Evolutionary conservation across 2,888 invertebrate species (phyloP).

Genomic region (Agonopterix alstromeriana): DNA sequence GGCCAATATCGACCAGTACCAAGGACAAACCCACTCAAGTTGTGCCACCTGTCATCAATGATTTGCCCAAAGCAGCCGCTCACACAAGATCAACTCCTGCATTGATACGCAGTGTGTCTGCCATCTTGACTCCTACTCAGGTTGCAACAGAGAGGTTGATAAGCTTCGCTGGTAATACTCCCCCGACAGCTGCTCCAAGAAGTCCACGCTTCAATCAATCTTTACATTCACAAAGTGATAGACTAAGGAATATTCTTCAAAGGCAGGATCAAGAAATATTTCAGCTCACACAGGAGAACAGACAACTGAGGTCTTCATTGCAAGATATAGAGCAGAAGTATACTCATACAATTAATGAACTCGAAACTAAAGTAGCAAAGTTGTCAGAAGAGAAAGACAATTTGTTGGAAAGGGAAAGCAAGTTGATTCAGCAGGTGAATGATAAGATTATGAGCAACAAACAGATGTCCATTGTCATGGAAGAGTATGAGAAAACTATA

Average conservation of each 20-base stretch:
- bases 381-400: constrained; percentile 47
- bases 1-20: constrained; percentile 26
- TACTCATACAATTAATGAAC: constrained; percentile 40
- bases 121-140: constrained; percentile 55
- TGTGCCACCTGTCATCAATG: constrained; percentile 59
- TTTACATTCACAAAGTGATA: constrained; percentile 30
- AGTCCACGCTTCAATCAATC: constrained; percentile 42
- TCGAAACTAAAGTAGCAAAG: constrained; percentile 49
- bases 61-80: constrained; percentile 25
- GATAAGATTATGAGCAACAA: constrained; percentile 56
- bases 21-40: constrained; percentile 64
- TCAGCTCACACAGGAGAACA: constrained; percentile 53
- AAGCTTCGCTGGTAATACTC: constrained; percentile 54
- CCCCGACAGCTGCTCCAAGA: constrained; percentile 53
- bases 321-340: constrained; percentile 49
- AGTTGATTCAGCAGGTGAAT: constrained; percentile 48
- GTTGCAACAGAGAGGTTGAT: constrained; percentile 61
- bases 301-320: constrained; percentile 48
- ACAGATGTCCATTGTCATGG: constrained; percentile 82
- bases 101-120: constrained; percentile 61
- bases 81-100: constrained; percentile 39
- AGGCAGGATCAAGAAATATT: constrained; percentile 61
- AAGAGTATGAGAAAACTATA: constrained; percentile 88
- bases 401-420: constrained; percentile 41
- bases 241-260: constrained; percentile 46